Conservation (phyloP, 1,140 invertebrate species). For the Sminthurides bifidus region DNA sequence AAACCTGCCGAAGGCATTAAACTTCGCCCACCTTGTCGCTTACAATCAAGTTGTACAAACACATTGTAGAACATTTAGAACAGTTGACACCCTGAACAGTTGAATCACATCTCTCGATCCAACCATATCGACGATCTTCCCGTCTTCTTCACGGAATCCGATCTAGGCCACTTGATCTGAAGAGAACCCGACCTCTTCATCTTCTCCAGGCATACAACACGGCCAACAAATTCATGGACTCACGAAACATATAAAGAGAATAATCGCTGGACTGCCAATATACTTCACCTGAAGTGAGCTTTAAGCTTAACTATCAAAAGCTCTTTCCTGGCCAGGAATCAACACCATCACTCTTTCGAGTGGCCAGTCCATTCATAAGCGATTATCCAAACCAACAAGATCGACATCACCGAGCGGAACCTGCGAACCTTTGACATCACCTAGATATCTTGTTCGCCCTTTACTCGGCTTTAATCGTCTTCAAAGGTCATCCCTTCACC, state of each 20-base stretch:
- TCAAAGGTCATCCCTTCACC: not conserved
- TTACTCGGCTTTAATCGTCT: not conserved
- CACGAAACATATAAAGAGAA: conserved; percentile 6
- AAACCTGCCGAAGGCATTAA: too few relatives aligned
- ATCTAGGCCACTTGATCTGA: not conserved
- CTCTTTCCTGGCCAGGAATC: conserved; percentile 1
- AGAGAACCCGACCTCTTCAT: too few relatives aligned
- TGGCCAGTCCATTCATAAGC: conserved; percentile 7
- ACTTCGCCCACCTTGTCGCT: too few relatives aligned
- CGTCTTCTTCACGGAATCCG: not conserved
- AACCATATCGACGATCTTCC: not conserved
- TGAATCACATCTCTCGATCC: too few relatives aligned
- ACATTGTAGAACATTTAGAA: not conserved
- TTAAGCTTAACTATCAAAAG: not conserved
- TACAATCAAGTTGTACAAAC: too few relatives aligned
- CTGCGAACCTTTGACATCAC: too few relatives aligned
- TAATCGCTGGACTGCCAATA: conserved; percentile 1
- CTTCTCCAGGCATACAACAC: too few relatives aligned
- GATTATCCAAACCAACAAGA: conserved; percentile 3
- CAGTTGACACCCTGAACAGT: too few relatives aligned
- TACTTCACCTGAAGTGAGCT: conserved; percentile 4
- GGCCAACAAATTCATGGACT: not conserved
- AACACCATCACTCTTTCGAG: not conserved
- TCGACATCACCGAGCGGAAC: conserved; percentile 9
- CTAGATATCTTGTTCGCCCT: too few relatives aligned